Conservation (phyloP, 2,888 invertebrate species). For the Nomada flava region DNA sequence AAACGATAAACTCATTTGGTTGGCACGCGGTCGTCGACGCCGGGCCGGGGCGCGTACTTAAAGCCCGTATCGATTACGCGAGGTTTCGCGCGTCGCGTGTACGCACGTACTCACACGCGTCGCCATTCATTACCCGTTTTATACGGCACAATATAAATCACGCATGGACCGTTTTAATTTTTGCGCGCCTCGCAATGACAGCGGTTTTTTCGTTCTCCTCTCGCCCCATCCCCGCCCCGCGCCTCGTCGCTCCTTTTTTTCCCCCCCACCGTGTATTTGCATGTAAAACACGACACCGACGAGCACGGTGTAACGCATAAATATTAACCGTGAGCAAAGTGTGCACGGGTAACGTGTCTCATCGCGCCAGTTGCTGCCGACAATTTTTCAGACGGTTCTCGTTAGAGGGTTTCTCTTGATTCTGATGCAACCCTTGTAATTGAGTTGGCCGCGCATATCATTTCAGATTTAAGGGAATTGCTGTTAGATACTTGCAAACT, state of each 20-base stretch:
- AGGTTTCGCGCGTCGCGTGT: constrained; percentile 29
- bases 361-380: background rate
- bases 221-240: background rate
- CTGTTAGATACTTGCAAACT: too few relatives aligned
- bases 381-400: background rate
- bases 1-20: constrained; percentile 19
- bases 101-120: constrained; percentile 7
- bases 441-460: too few relatives aligned
- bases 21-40: constrained; percentile 22
- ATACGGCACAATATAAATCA: constrained; percentile 47
- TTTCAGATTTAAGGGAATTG: too few relatives aligned
- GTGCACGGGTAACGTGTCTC: background rate
- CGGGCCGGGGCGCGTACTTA: constrained; percentile 19
- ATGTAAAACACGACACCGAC: constrained; percentile 25
- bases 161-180: constrained; percentile 54
- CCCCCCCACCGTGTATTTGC: constrained; percentile 10
- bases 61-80: constrained; percentile 52
- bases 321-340: constrained; percentile 39
- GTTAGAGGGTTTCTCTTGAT: too few relatives aligned
- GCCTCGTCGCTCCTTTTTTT: background rate
- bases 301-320: constrained; percentile 20
- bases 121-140: constrained; percentile 47
- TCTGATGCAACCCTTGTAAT: too few relatives aligned
- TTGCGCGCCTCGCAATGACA: constrained; percentile 40
- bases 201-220: constrained; percentile 28